Percentiles rank a stretch among this genome's conserved stretches.
Evolutionary conservation across 2,888 invertebrate genomes (phyloP).

Genomic region (Lochmaea crataegi): DNA sequence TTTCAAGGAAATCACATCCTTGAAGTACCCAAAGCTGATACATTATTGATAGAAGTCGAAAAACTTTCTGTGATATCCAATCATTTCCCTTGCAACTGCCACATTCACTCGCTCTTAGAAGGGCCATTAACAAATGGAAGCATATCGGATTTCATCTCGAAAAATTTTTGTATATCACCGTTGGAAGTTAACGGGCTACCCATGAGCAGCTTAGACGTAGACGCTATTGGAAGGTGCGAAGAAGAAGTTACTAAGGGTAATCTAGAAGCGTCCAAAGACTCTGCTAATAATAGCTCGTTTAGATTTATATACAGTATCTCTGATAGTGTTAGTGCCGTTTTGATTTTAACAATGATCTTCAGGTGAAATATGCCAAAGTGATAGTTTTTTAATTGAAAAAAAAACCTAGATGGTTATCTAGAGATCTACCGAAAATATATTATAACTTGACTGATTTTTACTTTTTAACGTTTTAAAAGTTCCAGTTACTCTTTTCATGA

Average conservation of each 20-base stretch:
- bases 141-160: constrained; percentile 74
- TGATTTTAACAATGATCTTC: constrained; percentile 35
- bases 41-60: constrained; percentile 78
- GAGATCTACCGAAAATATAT: background rate
- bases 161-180: constrained; percentile 89
- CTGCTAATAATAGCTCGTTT: constrained; percentile 38
- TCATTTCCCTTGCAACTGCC: constrained; percentile 90
- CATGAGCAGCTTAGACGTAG: constrained; percentile 76
- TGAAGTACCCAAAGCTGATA: constrained; percentile 77
- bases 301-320: constrained; percentile 44
- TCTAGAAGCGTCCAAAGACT: constrained; percentile 68
- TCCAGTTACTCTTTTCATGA: background rate
- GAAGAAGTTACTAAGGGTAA: constrained; percentile 76
- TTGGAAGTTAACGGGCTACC: constrained; percentile 83
- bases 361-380: constrained; percentile 51
- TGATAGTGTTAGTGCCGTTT: constrained; percentile 44
- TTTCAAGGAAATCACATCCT: constrained; percentile 87
- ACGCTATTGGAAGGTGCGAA: constrained; percentile 75
- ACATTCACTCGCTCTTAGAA: constrained; percentile 79
- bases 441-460: background rate
- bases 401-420: background rate
- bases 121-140: constrained; percentile 80
- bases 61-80: constrained; percentile 80
- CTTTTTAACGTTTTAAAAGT: background rate
- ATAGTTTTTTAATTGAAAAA: background rate